Evolutionary conservation across 2,888 invertebrate genomes (phyloP).

Genomic region (Orthosia incerta): DNA sequence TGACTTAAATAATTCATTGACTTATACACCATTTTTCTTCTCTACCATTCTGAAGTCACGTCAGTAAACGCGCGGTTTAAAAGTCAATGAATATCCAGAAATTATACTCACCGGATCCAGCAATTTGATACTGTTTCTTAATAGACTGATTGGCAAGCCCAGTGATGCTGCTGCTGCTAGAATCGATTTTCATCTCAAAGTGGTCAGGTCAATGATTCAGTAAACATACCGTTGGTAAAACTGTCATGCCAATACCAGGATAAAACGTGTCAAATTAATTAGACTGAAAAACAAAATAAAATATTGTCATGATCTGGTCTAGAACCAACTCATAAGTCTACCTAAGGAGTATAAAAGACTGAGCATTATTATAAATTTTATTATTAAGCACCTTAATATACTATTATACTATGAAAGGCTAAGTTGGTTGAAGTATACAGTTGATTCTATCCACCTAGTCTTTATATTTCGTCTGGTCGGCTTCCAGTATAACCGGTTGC

Average conservation of each 20-base stretch:
- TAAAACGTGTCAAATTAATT: not conserved
- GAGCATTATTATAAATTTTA: not conserved
- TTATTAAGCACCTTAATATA: too few relatives aligned
- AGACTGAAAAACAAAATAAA: constrained; percentile 8
- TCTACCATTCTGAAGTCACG: too few relatives aligned
- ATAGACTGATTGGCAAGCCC: not conserved
- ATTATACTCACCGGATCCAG: constrained; percentile 14
- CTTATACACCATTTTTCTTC: too few relatives aligned
- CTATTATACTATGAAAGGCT: too few relatives aligned
- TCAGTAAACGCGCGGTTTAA: too few relatives aligned
- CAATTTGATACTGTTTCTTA: constrained; percentile 6
- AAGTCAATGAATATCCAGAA: too few relatives aligned
- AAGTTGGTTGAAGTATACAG: too few relatives aligned
- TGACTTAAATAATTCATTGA: too few relatives aligned
- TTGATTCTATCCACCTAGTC: too few relatives aligned
- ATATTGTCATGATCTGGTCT: not conserved
- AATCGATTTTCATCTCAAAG: constrained; percentile 1
- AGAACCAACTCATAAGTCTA: too few relatives aligned
- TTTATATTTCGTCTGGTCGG: too few relatives aligned
- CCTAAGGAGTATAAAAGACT: not conserved
- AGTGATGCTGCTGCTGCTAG: not conserved
- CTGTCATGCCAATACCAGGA: not conserved
- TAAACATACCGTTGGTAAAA: not conserved
- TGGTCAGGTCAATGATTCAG: not conserved
- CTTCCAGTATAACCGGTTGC: too few relatives aligned